Evolutionary conservation across 2,888 invertebrate species (phyloP).

Genomic region (Minunthozetes semirufus): DNA sequence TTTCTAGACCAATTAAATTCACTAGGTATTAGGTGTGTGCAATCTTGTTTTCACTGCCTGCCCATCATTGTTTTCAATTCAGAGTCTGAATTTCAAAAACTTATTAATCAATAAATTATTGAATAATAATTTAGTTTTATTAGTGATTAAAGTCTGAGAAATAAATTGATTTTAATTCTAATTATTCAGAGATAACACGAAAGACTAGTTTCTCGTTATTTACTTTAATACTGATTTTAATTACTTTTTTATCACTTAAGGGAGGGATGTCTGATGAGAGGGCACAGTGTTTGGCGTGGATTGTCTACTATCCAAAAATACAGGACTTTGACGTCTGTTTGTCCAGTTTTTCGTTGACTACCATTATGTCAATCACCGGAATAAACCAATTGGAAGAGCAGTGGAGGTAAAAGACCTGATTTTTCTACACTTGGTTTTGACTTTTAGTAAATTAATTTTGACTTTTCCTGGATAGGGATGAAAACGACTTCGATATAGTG

Average conservation of each 20-base stretch:
- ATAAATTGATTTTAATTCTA: no score
- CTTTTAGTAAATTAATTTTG: not conserved
- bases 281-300: conserved; percentile 19
- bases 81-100: no score
- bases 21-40: no score
- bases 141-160: no score
- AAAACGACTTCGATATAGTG: not conserved
- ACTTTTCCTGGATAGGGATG: not conserved
- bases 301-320: conserved; percentile 5
- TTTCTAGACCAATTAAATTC: no score
- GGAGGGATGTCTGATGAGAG: conserved; percentile 5
- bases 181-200: no score
- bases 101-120: no score
- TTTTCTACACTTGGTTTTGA: no score
- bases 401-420: conserved; percentile 12
- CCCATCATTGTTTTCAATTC: no score
- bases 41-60: no score
- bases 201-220: no score
- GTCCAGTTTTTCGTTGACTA: conserved; percentile 14
- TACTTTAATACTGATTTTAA: not conserved
- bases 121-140: no score
- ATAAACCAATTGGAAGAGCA: not conserved
- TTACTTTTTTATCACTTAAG: not conserved
- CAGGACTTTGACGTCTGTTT: conserved; percentile 19
- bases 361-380: conserved; percentile 16